Evolutionary conservation across 2,113 vertebrate species (phyloP), one percentile per base, ranked within the genome.

Genomic region (Odocoileus hemionus): DNA sequence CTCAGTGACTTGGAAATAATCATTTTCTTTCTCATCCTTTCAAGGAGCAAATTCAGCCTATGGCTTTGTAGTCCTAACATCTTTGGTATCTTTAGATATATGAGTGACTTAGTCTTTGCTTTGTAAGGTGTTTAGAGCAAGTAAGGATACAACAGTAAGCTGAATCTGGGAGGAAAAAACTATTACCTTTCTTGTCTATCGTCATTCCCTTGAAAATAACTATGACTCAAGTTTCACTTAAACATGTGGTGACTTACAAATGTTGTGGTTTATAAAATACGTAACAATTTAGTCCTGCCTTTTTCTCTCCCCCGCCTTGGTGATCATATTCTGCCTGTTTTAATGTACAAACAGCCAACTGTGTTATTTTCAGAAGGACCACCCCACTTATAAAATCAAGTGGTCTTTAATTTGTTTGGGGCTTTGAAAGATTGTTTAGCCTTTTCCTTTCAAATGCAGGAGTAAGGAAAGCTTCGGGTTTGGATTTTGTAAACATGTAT

Each of bases 31-130:
- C 36, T 84, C 45, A 74, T 83, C 54, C 64, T 94, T 91, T 78
- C 67, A 88, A 61, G 54, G 91, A 95, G 45, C 76, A 88, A 64
- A 61, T 92, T 83, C 4, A 91, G 64, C 76, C 21, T 28, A 19
- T 93, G 67, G 70, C 97, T 96, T 92, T 86, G 88, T 23, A 86
- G 43, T 54, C 43, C 43, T 84, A 85, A 43, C 52, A 61, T 86
- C 86, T 82, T 96, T 95, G 88, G 52, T 96, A 94, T 78, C 79
- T 92, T 36, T 86, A 78, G 92, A 96, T 97, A 83, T 0, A 83
- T 82, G 91, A 95, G 93, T 95, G 60, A 96, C 36, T 97, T 95
- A 64, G 96, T 91, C 88, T 97, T 96, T 94, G 82, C 93, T 70
- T 94, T 55, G 19, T 96, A 95, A 98, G 78, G 94, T 94, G 33